Evolutionary conservation across 2,113 vertebrate genomes (phyloP).

Genomic region (Equus quagga): DNA sequence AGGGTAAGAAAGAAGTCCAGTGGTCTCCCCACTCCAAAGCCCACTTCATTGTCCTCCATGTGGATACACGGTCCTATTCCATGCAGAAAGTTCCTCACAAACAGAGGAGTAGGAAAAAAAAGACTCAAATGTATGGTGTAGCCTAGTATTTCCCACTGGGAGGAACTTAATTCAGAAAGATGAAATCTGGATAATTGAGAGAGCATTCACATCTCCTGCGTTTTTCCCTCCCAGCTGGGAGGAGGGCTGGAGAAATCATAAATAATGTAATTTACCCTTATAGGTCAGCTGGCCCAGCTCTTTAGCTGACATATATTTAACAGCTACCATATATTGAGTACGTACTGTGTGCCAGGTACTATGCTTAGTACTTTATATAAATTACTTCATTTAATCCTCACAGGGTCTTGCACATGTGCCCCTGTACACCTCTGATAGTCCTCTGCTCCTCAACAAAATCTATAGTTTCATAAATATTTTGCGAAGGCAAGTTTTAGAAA

Average conservation of each 20-base stretch:
- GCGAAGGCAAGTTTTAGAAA: background rate
- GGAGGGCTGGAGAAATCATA: background rate
- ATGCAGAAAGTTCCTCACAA: background rate
- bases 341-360: background rate
- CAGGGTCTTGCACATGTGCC: background rate
- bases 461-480: conserved; percentile 22
- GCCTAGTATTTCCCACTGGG: background rate
- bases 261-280: background rate
- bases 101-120: background rate
- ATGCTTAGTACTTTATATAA: background rate
- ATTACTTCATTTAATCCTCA: background rate
- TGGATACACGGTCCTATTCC: background rate
- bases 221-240: background rate
- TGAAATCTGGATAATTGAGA: background rate
- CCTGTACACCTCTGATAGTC: background rate
- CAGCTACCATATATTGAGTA: background rate
- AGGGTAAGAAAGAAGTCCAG: background rate
- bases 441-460: conserved; percentile 17
- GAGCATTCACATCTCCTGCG: background rate
- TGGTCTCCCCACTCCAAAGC: background rate
- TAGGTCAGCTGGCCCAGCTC: background rate
- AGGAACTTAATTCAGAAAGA: background rate
- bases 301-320: background rate
- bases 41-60: background rate
- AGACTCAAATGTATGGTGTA: background rate